Evolutionary conservation across 2,888 invertebrate genomes (phyloP), one percentile per base, ranked within the genome.

Genomic region (Bombyx huttoni): DNA sequence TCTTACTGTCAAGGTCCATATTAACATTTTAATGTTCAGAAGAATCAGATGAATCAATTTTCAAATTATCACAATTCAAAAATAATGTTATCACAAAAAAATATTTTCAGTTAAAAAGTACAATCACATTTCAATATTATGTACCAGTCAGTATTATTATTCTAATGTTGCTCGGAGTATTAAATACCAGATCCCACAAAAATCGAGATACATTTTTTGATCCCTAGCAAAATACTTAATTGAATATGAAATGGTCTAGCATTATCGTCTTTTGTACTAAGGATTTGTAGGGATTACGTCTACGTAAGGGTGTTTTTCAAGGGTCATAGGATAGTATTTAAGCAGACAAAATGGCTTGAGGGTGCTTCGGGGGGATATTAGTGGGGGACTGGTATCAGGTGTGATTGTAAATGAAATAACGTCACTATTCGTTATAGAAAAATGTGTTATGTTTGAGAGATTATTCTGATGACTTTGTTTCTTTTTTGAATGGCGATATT

Each of bases 161-260:
- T 48, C 33, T 48, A 12, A 24, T 9, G 24, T 48, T 24, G 24
- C 33, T 6, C 40, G 24, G 24, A 40, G 50, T 70, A 73, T 72
- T 70, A 73, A 58, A 60, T 55, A 58, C 61, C 58, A 61, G 68
- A 64, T 53, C 59, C 67, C 73, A 73, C 73, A 65, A 68, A 73
- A 81, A 78, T 74, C 76, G 54, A 67, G 75, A 91, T 90, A 89
- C 88, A 90, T 91, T 90, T 90, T 90, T 91, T 81, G 70, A 73
- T 80, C 81, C 81, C 75, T 73, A 66, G 80, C 82, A 82, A 81
- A 87, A 85, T 90, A 91, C 91, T 91, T 91, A 92, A 92, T 92
- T 91, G 91, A 92, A 92, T 91, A 91, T 91, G 90, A 90, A 92
- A 91, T 89, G 86, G 75, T 68, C 65, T 69, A 81, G 88, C 73